Evolutionary conservation across 2,888 invertebrate genomes (phyloP).

Genomic region (Cantharis flavilabris): DNA sequence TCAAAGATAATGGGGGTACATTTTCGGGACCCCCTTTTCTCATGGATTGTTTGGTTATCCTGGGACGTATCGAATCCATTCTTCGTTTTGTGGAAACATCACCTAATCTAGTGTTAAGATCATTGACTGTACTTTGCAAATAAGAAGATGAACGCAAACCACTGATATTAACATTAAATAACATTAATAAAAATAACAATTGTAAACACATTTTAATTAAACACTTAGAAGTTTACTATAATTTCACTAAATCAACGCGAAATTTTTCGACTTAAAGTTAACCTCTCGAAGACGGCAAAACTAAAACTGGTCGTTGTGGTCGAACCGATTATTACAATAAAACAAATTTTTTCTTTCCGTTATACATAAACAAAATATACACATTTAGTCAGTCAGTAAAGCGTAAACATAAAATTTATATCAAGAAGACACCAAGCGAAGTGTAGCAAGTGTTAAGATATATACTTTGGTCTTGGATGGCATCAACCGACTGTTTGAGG

Average conservation of each 20-base stretch:
- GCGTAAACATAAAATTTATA: slow-evolving; percentile 44
- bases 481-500: slow-evolving; percentile 33
- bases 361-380: slow-evolving; percentile 51
- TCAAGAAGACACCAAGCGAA: slow-evolving; percentile 11
- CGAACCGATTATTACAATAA: slow-evolving; percentile 10
- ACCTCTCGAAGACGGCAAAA: background rate
- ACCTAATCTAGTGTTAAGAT: slow-evolving; percentile 37
- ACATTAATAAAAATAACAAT: slow-evolving; percentile 34
- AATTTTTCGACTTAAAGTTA: background rate
- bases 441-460: slow-evolving; percentile 19
- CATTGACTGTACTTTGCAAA: slow-evolving; percentile 46
- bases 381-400: slow-evolving; percentile 52
- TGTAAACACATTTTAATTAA: slow-evolving; percentile 35
- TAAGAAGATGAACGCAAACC: slow-evolving; percentile 46
- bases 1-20: slow-evolving; percentile 43
- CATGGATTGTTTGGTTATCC: background rate
- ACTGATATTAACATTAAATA: slow-evolving; percentile 28
- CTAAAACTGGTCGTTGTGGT: slow-evolving; percentile 8
- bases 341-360: slow-evolving; percentile 37
- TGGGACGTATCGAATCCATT: slow-evolving; percentile 6
- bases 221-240: background rate
- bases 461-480: slow-evolving; percentile 28
- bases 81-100: slow-evolving; percentile 1
- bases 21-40: background rate
- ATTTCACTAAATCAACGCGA: background rate